Evolutionary conservation across 2,797 vertebrate species (phyloP).

Genomic region (Rhynchotus rufescens): DNA sequence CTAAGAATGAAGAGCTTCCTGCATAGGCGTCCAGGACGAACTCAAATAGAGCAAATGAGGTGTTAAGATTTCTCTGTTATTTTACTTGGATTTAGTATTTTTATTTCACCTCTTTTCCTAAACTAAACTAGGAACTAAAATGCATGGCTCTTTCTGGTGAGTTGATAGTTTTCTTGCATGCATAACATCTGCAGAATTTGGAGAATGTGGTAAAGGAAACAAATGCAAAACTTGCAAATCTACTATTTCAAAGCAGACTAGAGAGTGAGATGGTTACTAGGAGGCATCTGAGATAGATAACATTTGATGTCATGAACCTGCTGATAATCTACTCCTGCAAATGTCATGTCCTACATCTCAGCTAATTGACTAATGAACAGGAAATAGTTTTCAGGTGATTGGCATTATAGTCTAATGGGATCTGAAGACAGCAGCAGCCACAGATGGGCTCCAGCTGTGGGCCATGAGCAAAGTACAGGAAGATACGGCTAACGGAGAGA

Average conservation of each 20-base stretch:
- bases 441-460: not conserved
- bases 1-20: not conserved
- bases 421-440: not conserved
- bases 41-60: not conserved
- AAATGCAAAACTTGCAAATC: not conserved
- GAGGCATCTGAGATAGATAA: not conserved
- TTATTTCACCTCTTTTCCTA: not conserved
- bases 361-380: conserved; percentile 32
- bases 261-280: not conserved
- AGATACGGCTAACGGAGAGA: not conserved
- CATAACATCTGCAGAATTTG: not conserved
- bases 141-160: not conserved
- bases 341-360: conserved; percentile 7
- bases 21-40: not conserved
- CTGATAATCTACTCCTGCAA: conserved; percentile 22
- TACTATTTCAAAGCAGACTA: not conserved
- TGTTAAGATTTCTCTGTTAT: not conserved
- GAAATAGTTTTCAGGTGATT: conserved; percentile 37
- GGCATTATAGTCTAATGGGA: not conserved
- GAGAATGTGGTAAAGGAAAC: not conserved
- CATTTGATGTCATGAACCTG: not conserved
- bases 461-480: not conserved
- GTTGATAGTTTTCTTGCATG: not conserved
- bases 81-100: not conserved
- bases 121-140: not conserved